phyloP scores from a whole-genome alignment of 2,113 vertebrate species.

The Cisticola juncidis region DNA sequence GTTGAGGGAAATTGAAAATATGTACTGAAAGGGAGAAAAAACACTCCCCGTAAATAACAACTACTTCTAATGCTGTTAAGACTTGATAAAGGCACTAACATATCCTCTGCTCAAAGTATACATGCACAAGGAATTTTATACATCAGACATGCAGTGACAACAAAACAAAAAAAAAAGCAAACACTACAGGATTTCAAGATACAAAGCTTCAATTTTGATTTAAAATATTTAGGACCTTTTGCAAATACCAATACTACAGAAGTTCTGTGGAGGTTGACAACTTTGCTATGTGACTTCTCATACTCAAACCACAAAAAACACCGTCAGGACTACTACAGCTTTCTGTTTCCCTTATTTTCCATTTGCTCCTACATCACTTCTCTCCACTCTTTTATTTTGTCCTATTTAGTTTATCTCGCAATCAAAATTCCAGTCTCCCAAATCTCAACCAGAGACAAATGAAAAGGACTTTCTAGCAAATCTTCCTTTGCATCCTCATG shows the following conservation, averaged over 20 bases:
- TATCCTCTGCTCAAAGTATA: neutral
- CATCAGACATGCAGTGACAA: neutral
- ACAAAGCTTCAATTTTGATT: neutral
- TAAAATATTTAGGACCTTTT: neutral
- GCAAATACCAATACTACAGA: neutral
- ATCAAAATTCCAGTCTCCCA: neutral
- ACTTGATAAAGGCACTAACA: neutral
- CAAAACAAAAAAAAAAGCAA: neutral
- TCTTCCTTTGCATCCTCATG: neutral
- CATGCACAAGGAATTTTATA: rapidly evolving
- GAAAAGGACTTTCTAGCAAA: neutral
- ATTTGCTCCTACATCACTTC: neutral
- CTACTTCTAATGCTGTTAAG: neutral
- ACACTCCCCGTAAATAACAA: rapidly evolving
- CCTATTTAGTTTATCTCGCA: neutral
- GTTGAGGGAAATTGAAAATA: neutral
- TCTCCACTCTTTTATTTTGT: neutral
- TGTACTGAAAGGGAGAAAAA: neutral
- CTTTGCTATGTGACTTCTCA: neutral
- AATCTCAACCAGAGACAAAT: neutral
- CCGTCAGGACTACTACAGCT: neutral
- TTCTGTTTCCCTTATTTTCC: neutral
- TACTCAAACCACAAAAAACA: neutral
- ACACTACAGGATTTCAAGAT: neutral
- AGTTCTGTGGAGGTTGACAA: neutral